Evolutionary conservation across 2,888 invertebrate species (phyloP).

Genomic region (Caradrina clavipalpis): DNA sequence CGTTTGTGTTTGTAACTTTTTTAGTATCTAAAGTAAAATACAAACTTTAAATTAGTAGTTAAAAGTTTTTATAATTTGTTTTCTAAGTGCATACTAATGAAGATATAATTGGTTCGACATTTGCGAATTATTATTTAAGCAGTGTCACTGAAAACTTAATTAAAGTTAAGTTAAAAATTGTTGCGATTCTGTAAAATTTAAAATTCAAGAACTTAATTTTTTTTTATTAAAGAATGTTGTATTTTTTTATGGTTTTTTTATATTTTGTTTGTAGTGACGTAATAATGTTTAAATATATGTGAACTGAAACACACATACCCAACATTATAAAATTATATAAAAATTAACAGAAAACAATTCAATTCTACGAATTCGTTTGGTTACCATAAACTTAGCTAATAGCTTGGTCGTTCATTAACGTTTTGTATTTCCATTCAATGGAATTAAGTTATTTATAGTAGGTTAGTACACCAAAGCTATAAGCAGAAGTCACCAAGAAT

Average conservation of each 20-base stretch:
- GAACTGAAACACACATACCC: too few relatives aligned
- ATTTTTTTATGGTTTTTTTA: too few relatives aligned
- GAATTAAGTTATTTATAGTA: slow-evolving; percentile 14
- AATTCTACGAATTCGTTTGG: slow-evolving; percentile 23
- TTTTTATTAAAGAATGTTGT: background rate
- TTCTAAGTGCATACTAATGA: slow-evolving; percentile 40
- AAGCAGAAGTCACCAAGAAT: background rate
- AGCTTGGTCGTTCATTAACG: background rate
- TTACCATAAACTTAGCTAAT: background rate
- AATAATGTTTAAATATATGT: too few relatives aligned
- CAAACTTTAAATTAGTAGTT: slow-evolving; percentile 46
- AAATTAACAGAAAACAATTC: slow-evolving; percentile 1
- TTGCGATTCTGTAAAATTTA: background rate
- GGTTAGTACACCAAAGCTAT: background rate
- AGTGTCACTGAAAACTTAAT: slow-evolving; percentile 14
- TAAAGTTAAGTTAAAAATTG: slow-evolving; percentile 7
- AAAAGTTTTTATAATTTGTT: slow-evolving; percentile 38
- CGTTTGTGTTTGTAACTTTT: slow-evolving; percentile 35
- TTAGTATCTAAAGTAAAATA: slow-evolving; percentile 30
- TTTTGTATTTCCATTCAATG: slow-evolving; percentile 16
- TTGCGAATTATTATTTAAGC: slow-evolving; percentile 22
- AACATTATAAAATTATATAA: too few relatives aligned
- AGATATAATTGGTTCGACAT: slow-evolving; percentile 43
- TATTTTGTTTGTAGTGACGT: too few relatives aligned
- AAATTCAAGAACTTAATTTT: background rate